Conservation (phyloP, 2,888 invertebrate species). For the Melipona bicolor region DNA sequence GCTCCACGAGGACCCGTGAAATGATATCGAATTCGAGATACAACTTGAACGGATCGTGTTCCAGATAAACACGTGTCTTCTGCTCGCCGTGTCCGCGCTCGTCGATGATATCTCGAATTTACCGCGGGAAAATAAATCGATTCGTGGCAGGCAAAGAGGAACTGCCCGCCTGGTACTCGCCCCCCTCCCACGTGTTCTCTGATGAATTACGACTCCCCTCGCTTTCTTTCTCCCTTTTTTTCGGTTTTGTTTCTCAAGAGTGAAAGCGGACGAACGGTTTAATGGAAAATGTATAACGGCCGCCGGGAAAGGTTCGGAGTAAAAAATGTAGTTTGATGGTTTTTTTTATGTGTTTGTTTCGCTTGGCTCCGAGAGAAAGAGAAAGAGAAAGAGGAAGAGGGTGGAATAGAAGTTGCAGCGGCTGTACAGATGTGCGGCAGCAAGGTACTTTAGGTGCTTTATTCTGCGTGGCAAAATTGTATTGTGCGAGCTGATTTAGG, state of each 20-base stretch:
- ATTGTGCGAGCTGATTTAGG: neutral
- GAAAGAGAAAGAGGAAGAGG: too few species aligned
- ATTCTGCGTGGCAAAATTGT: neutral
- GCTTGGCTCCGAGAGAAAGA: neutral
- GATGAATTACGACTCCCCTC: conserved; percentile 32
- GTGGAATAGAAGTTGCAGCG: neutral
- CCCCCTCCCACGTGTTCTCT: neutral
- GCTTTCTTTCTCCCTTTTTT: neutral
- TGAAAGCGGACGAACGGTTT: conserved; percentile 28
- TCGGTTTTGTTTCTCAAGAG: conserved; percentile 1
- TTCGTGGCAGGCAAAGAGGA: neutral
- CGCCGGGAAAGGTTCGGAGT: neutral
- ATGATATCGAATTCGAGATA: conserved; percentile 61
- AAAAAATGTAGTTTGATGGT: conserved; percentile 8
- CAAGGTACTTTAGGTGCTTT: neutral
- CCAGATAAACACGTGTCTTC: conserved; percentile 41
- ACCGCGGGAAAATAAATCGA: conserved; percentile 30
- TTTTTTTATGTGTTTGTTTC: conserved; percentile 16
- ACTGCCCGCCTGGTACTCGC: neutral
- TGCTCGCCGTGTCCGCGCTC: conserved; percentile 1
- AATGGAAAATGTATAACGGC: conserved; percentile 41
- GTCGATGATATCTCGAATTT: conserved; percentile 38
- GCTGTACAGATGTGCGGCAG: neutral
- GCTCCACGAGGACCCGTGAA: conserved; percentile 38
- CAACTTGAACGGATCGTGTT: conserved; percentile 16